Percentiles rank a stretch among this genome's conserved stretches.
phyloP scores from a whole-genome alignment of 2,797 vertebrate species.

The Coreius guichenoti region DNA sequence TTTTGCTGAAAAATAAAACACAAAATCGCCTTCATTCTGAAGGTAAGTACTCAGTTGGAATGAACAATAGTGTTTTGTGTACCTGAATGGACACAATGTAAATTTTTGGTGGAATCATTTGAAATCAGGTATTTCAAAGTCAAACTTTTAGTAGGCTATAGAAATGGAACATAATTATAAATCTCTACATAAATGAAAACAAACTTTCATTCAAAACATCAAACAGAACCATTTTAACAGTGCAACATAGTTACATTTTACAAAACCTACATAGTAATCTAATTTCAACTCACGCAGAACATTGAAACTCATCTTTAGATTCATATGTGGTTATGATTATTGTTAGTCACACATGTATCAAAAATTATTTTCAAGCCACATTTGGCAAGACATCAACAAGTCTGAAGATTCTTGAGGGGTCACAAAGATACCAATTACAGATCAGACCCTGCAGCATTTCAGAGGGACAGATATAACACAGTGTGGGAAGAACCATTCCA shows the following conservation, averaged over 20 bases:
- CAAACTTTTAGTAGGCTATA: background rate
- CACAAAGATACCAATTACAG: conserved; percentile 37
- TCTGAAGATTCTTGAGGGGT: conserved; percentile 29
- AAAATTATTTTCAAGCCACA: conserved; percentile 34
- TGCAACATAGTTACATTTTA: conserved; percentile 27
- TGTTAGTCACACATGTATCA: conserved; percentile 29
- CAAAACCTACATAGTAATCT: conserved; percentile 12
- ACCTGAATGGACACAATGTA: background rate
- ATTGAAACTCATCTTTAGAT: conserved; percentile 13
- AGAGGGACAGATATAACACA: conserved; percentile 28
- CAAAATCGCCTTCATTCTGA: background rate
- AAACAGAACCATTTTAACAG: conserved; percentile 4
- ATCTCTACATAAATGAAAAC: conserved; percentile 3
- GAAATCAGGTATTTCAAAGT: background rate
- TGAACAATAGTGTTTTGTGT: conserved; percentile 13
- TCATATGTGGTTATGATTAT: conserved; percentile 42
- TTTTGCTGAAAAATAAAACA: conserved; percentile 1
- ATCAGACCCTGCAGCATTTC: conserved; percentile 43
- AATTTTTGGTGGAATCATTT: conserved; percentile 17
- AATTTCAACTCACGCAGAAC: background rate
- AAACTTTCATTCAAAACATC: background rate
- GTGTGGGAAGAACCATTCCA: background rate
- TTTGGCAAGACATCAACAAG: conserved; percentile 24
- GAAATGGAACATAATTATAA: conserved; percentile 6
- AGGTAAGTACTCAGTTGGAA: background rate